phyloP scores from a whole-genome alignment of 1,140 invertebrate genomes.

The Capitella teleta region DNA sequence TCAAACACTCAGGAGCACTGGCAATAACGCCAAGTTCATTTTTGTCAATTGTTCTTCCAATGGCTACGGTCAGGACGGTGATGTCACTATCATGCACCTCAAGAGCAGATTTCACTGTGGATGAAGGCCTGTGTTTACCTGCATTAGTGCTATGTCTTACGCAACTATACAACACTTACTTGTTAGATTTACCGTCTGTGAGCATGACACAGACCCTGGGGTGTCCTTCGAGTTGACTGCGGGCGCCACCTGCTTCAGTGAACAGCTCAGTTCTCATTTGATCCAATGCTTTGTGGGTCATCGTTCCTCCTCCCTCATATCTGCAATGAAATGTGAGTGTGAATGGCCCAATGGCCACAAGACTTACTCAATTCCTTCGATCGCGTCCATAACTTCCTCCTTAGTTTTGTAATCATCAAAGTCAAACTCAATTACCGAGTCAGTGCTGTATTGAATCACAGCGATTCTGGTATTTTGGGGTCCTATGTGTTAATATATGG shows the following conservation, averaged over 20 bases:
- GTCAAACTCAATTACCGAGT: background rate
- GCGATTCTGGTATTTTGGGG: too few relatives aligned
- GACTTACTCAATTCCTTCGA: background rate
- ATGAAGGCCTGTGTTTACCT: too few relatives aligned
- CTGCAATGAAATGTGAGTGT: too few relatives aligned
- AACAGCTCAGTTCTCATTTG: background rate
- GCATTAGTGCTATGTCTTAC: too few relatives aligned
- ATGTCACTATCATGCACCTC: constrained; percentile 1
- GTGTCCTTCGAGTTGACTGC: background rate
- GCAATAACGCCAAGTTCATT: constrained; percentile 6
- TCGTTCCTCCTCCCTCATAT: background rate
- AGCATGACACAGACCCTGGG: constrained; percentile 4
- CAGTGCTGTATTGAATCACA: background rate
- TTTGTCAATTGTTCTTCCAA: constrained; percentile 1
- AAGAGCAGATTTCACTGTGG: background rate
- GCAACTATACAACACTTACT: background rate
- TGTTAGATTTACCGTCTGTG: constrained; percentile 7
- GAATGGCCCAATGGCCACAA: too few relatives aligned
- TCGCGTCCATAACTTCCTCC: background rate
- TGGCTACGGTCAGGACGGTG: constrained; percentile 1
- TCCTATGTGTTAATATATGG: too few relatives aligned
- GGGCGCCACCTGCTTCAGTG: background rate
- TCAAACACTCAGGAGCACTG: constrained; percentile 1
- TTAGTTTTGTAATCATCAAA: background rate
- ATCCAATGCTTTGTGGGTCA: background rate